These are phyloP conservation scores for Centroberyx gerrardi DNA, from an alignment of 2,797 vertebrate species.

Conservation along the genomic window DNA sequence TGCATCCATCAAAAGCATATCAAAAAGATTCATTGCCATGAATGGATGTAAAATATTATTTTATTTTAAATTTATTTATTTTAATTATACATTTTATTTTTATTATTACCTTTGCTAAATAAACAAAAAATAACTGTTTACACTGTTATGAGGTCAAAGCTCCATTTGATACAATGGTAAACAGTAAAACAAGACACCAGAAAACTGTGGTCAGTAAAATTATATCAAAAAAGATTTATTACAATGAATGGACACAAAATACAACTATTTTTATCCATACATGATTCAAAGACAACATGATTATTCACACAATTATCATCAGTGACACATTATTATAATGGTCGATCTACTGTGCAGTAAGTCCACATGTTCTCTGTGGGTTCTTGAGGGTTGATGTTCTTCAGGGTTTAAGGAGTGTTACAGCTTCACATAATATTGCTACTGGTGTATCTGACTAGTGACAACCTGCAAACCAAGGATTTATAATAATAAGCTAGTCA, in stretches of 20 bases:
- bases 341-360: background rate
- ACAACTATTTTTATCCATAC: slow-evolving; percentile 4
- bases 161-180: background rate
- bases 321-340: slow-evolving; percentile 9
- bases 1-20: too few relatives aligned
- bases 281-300: slow-evolving; percentile 14
- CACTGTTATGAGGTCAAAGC: background rate
- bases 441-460: background rate
- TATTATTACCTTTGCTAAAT: too few relatives aligned
- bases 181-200: background rate
- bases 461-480: background rate
- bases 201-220: background rate
- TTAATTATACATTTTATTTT: too few relatives aligned
- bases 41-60: too few relatives aligned
- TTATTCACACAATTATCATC: slow-evolving; percentile 1
- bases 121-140: too few relatives aligned
- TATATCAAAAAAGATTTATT: slow-evolving; percentile 52
- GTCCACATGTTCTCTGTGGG: slow-evolving; percentile 6
- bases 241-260: slow-evolving; percentile 21
- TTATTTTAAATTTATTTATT: too few relatives aligned
- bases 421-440: background rate
- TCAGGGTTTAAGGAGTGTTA: slow-evolving; percentile 39
- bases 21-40: too few relatives aligned
- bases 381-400: too few relatives aligned
- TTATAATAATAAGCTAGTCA: background rate